Percentiles rank a stretch among this genome's conserved stretches.
Evolutionary conservation across 2,113 vertebrate species (phyloP).

Genomic region (Bos indicus): DNA sequence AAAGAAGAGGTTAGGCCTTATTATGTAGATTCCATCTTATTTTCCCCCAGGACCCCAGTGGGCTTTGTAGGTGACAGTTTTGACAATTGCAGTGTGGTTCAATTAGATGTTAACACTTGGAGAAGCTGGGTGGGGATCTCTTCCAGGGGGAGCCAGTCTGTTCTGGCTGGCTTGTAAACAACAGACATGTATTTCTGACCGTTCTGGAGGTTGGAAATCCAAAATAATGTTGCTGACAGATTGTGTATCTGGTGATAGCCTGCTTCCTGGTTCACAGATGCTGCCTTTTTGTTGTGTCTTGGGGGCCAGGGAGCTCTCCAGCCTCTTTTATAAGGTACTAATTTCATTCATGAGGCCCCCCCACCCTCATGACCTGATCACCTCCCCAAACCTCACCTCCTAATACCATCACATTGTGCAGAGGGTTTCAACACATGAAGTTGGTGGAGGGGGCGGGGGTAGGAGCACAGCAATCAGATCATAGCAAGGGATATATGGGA

Average conservation of each 20-base stretch:
- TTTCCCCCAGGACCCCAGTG: not conserved
- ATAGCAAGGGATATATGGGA: not conserved
- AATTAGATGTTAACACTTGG: not conserved
- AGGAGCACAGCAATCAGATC: not conserved
- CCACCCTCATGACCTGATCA: not conserved
- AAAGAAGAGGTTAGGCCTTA: not conserved
- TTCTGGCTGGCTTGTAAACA: not conserved
- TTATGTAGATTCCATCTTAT: not conserved
- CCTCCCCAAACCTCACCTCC: not conserved
- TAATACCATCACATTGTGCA: not conserved
- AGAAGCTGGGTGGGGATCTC: not conserved
- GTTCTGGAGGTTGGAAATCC: not conserved
- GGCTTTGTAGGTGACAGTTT: not conserved
- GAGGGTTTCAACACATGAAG: not conserved
- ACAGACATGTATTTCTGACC: not conserved
- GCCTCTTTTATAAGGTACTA: not conserved
- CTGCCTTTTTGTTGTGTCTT: not conserved
- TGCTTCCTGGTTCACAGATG: not conserved
- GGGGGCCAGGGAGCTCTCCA: not conserved
- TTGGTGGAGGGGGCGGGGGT: not conserved
- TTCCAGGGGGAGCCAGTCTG: not conserved
- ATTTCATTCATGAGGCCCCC: not conserved
- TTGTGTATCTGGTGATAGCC: not conserved
- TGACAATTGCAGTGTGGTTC: not conserved
- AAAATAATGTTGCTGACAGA: not conserved